Conservation (phyloP, 2,888 invertebrate genomes). For the Andrena hattorfiana region DNA sequence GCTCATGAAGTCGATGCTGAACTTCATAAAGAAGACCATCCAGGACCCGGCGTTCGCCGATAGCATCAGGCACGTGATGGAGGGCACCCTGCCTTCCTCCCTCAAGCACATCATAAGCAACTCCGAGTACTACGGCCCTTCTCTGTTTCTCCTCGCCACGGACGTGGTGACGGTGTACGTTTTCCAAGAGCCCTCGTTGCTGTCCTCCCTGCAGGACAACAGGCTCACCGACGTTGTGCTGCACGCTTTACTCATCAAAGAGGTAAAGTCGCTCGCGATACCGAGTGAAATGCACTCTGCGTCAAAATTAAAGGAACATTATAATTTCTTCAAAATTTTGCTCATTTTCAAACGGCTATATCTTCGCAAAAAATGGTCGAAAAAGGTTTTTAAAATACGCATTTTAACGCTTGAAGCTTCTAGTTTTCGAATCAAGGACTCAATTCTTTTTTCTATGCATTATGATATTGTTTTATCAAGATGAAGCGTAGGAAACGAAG, state of each 20-base stretch:
- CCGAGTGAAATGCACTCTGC: background rate
- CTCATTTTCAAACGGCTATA: no score
- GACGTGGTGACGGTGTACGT: conserved; percentile 95
- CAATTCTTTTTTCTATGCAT: no score
- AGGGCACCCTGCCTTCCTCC: conserved; percentile 92
- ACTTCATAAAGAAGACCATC: conserved; percentile 95
- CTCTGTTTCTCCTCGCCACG: conserved; percentile 92
- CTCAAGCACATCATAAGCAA: conserved; percentile 94
- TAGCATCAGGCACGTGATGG: conserved; percentile 94
- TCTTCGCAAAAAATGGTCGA: no score
- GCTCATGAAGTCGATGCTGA: conserved; percentile 94
- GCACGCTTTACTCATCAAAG: conserved; percentile 93
- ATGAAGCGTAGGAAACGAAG: no score
- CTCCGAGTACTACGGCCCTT: conserved; percentile 95
- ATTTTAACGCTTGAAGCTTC: no score
- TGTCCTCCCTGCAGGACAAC: conserved; percentile 94
- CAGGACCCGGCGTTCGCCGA: conserved; percentile 92
- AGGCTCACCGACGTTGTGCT: conserved; percentile 94
- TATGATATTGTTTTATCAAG: no score
- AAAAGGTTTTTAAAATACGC: no score
- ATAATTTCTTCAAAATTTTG: no score
- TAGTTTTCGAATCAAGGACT: no score
- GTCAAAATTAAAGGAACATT: no score
- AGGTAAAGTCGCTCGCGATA: conserved; percentile 86
- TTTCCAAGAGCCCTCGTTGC: conserved; percentile 92